Base-by-base conservation (phyloP, 2,888 invertebrate species). In the Petrolisthes manimaculis region DNA sequence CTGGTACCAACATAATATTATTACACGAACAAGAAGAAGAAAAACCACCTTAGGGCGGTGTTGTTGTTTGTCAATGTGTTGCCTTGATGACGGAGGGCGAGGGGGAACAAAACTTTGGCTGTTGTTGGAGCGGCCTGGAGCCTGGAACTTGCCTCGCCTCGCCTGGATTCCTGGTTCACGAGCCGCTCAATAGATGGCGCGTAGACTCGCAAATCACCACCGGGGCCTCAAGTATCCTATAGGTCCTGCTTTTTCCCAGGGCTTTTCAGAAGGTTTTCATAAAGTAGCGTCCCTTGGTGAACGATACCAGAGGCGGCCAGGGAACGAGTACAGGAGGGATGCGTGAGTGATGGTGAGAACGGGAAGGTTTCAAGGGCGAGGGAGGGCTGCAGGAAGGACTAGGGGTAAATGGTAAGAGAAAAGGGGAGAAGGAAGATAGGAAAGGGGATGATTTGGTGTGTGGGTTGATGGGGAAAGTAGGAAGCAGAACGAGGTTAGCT, bases 171-270 rank as follows among this genome's bases (percentile, higher is more conserved):
- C 67, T 37, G 81, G 81, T 86, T 86, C 86, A 80, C 71, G 86
- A 80, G 86, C 69, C 69, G 80, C 86, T 81, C 86, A 86, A 86
- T 86, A 86, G 86, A 86, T 86, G 86, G 86, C 86, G 86, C 54
- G 81, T 81, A 74, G 37, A 67, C 80, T 81, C 86, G 69, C 84
- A 84, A 77, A 56, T 86, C 79, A 71, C 86, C 67, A 56, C 78
- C 12, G 21, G 53, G 80, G 74, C 54, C 54, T 67, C 80, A 85
- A n/a, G 24, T 74, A 54, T 67, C 81, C 21, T 67, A 18, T 1
- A 3, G 24, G 56, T 53, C 75, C 56, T 56, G 54, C 37, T 37
- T 53, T 85, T 74, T 86, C 51, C 54, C 86, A 86, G 51, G 80
- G 67, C 55, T 55, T 56, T 86, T 86, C 86, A 53, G 80, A 74